Evolutionary conservation across 1,140 invertebrate species (phyloP).

Genomic region (Subanguina moxae): DNA sequence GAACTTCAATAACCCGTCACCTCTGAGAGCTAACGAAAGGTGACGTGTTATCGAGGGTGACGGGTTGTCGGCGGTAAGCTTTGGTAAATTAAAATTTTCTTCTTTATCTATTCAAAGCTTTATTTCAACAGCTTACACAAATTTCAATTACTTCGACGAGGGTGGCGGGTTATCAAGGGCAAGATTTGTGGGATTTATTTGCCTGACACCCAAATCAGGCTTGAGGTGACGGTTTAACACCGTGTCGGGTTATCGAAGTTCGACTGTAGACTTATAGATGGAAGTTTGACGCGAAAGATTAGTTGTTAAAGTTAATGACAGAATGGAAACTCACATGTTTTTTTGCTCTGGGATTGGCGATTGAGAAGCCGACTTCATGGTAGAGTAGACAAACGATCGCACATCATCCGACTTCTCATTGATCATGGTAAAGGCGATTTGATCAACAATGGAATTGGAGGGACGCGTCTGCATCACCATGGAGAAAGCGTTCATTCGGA

Average conservation of each 20-base stretch:
- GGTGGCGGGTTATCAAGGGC: too few relatives aligned
- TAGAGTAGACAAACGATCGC: conserved; percentile 42
- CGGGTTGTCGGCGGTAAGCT: background rate
- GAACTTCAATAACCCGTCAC: too few relatives aligned
- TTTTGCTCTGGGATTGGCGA: conserved; percentile 40
- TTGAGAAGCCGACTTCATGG: conserved; percentile 36
- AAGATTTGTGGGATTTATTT: too few relatives aligned
- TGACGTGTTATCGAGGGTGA: too few relatives aligned
- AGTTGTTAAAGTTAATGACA: background rate
- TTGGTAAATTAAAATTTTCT: background rate
- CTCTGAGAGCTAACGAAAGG: too few relatives aligned
- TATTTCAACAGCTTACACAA: background rate
- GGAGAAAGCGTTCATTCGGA: conserved; percentile 49
- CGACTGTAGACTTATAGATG: background rate
- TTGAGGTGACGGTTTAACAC: too few relatives aligned
- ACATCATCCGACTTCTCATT: conserved; percentile 48
- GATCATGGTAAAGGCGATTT: conserved; percentile 33
- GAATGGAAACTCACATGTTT: conserved; percentile 5
- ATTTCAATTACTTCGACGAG: too few relatives aligned
- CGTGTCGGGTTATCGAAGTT: background rate
- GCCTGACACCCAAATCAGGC: too few relatives aligned
- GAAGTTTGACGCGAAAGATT: background rate
- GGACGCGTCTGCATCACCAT: conserved; percentile 45
- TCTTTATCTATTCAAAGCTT: background rate
- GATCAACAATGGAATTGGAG: conserved; percentile 41